Evolutionary conservation across 2,888 invertebrate genomes (phyloP).

Genomic region (Notodonta dromedarius): DNA sequence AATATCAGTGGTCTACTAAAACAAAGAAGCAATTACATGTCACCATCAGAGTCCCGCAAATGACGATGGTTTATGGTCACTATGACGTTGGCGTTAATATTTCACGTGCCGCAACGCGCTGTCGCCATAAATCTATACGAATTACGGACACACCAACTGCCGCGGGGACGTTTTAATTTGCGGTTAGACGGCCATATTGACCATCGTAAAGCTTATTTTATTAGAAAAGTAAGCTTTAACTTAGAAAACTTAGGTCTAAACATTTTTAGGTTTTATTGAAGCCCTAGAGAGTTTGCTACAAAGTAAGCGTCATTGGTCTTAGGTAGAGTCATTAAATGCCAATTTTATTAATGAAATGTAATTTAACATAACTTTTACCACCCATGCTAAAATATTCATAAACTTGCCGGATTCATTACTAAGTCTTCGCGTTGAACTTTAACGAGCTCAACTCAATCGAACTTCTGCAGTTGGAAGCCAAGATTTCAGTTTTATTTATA

Average conservation of each 20-base stretch:
- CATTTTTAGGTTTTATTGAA: no score
- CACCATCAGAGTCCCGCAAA: conserved; percentile 56
- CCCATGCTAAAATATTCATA: conserved; percentile 3
- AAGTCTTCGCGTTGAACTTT: conserved; percentile 35
- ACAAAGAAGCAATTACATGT: conserved; percentile 55
- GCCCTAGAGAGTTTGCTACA: no score
- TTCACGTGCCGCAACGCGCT: conserved; percentile 39
- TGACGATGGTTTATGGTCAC: conserved; percentile 55
- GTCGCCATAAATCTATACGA: conserved; percentile 57
- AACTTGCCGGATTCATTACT: conserved; percentile 24
- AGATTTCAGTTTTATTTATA: conserved; percentile 36
- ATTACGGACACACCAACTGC: conserved; percentile 44
- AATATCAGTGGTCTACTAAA: conserved; percentile 31
- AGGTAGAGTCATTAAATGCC: no score
- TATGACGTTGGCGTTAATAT: conserved; percentile 37
- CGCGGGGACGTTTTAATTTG: conserved; percentile 44
- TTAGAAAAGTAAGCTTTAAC: no score
- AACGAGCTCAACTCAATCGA: conserved; percentile 48
- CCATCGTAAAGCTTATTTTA: background rate
- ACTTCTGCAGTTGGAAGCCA: conserved; percentile 43
- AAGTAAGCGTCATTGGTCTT: no score
- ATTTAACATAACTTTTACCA: background rate
- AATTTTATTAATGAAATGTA: background rate
- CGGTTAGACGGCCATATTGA: conserved; percentile 25
- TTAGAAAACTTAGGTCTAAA: no score